Conservation (phyloP, 2,797 vertebrate species). For the Cygnus olor region DNA sequence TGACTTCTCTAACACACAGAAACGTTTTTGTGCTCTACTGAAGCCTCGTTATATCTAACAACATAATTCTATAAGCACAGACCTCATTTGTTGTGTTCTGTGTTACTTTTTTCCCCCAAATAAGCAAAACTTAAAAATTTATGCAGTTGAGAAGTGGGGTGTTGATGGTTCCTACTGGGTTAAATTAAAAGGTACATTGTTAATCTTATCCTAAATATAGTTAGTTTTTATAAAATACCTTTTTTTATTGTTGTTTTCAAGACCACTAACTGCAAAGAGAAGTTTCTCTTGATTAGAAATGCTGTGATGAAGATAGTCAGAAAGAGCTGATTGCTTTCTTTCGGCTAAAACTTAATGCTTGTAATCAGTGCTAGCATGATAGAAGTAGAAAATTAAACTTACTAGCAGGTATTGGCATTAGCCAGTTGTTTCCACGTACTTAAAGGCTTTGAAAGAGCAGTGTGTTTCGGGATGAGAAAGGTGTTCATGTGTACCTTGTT, state of each 20-base stretch:
- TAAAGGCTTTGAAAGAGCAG: background rate
- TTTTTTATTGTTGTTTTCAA: background rate
- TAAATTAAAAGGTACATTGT: background rate
- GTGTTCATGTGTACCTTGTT: background rate
- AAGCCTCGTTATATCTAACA: background rate
- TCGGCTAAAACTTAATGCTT: background rate
- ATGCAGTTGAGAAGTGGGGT: background rate
- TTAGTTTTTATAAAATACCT: background rate
- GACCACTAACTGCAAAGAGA: background rate
- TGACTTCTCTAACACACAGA: background rate
- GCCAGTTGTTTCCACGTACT: background rate
- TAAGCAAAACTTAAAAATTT: background rate
- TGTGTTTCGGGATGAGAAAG: background rate
- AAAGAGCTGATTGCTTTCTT: background rate
- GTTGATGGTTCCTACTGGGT: background rate
- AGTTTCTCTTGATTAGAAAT: constrained; percentile 18
- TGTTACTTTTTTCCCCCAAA: background rate
- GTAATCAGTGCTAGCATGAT: background rate
- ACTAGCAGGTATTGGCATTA: background rate
- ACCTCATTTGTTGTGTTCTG: background rate
- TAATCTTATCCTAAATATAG: background rate
- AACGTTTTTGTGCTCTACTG: background rate
- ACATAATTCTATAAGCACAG: background rate
- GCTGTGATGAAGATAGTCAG: background rate
- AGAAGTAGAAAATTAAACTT: background rate